Evolutionary conservation across 2,888 invertebrate genomes (phyloP).

Genomic region (Cheilosia grossa): DNA sequence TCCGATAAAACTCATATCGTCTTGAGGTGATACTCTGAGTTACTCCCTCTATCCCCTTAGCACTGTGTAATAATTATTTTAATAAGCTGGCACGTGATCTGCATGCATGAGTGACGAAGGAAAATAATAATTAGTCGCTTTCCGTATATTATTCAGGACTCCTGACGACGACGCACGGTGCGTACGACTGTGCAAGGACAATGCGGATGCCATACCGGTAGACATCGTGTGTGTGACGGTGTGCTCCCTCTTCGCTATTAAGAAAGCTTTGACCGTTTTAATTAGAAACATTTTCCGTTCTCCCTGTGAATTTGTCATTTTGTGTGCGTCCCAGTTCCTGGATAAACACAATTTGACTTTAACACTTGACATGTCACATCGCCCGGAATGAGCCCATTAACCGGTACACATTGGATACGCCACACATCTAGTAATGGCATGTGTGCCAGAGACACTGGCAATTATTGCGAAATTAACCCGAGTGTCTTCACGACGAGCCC

Average conservation of each 20-base stretch:
- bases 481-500: conserved; percentile 5
- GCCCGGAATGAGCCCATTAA: conserved; percentile 63
- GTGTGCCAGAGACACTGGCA: conserved; percentile 53
- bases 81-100: conserved; percentile 75
- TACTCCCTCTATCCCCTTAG: conserved; percentile 20
- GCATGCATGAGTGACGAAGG: conserved; percentile 66
- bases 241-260: conserved; percentile 55
- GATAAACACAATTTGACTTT: conserved; percentile 55
- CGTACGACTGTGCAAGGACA: conserved; percentile 38
- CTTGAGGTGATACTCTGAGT: conserved; percentile 53
- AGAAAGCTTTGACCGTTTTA: conserved; percentile 73
- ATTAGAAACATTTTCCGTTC: conserved; percentile 58
- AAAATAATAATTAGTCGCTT: conserved; percentile 70
- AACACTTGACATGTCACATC: conserved; percentile 70
- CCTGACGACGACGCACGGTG: conserved; percentile 19
- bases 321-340: conserved; percentile 19
- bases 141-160: conserved; percentile 61
- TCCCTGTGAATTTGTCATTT: conserved; percentile 61
- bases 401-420: conserved; percentile 51
- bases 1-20: conserved; percentile 59
- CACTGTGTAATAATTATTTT: conserved; percentile 72
- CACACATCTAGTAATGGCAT: conserved; percentile 31
- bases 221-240: not conserved
- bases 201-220: conserved; percentile 1
- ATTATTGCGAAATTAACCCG: conserved; percentile 65